phyloP scores from a whole-genome alignment of 1,140 invertebrate genomes.

The Leucophenga varia region DNA sequence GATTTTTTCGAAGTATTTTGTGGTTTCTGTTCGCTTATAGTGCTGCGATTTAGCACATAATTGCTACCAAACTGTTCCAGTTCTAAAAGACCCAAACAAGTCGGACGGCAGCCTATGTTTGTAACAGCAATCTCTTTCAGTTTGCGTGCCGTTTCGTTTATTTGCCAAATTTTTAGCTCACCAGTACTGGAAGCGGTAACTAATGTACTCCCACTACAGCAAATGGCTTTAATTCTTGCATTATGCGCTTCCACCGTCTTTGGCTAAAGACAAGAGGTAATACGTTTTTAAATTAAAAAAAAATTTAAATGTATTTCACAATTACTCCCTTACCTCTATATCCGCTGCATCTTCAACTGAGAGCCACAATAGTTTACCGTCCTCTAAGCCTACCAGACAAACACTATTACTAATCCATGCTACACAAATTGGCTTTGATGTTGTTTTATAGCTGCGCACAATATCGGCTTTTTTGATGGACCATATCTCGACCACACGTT shows the following conservation, averaged over 20 bases:
- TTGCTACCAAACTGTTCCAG: constrained; percentile 23
- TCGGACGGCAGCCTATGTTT: constrained; percentile 64
- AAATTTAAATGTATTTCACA: not conserved
- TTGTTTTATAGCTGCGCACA: constrained; percentile 62
- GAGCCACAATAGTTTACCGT: constrained; percentile 68
- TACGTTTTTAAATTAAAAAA: too few species aligned
- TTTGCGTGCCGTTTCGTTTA: constrained; percentile 56
- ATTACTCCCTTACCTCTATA: constrained; percentile 29
- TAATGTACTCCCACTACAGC: constrained; percentile 55
- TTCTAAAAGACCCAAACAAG: constrained; percentile 59
- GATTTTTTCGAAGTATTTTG: not conserved
- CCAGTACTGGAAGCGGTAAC: constrained; percentile 65
- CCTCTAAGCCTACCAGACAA: constrained; percentile 70
- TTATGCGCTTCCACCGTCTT: constrained; percentile 62
- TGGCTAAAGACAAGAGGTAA: constrained; percentile 17
- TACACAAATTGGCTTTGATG: constrained; percentile 65
- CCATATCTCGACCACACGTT: constrained; percentile 74
- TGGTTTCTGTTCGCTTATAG: not conserved
- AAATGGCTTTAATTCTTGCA: constrained; percentile 69
- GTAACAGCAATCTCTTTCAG: constrained; percentile 59
- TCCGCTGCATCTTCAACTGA: constrained; percentile 54
- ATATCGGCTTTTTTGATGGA: constrained; percentile 71
- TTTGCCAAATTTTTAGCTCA: constrained; percentile 75
- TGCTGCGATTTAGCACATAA: constrained; percentile 3
- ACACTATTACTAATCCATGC: constrained; percentile 65